phyloP scores from a whole-genome alignment of 2,888 invertebrate genomes.

The Nomada flava region DNA sequence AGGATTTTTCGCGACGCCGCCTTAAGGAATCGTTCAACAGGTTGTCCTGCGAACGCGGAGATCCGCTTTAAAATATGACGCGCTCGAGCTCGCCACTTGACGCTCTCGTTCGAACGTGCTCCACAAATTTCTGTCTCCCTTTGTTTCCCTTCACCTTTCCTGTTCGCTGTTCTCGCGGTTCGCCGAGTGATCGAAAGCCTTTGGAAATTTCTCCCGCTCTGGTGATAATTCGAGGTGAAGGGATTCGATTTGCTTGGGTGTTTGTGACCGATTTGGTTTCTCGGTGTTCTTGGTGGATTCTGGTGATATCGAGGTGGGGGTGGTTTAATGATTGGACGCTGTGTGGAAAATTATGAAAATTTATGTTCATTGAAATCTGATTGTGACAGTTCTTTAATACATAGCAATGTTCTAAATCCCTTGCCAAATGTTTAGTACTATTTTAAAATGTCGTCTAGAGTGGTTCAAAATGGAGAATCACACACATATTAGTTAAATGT shows the following conservation, averaged over 20 bases:
- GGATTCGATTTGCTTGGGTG: background rate
- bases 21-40: constrained; percentile 64
- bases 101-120: background rate
- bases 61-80: constrained; percentile 24
- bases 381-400: too few relatives aligned
- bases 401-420: too few relatives aligned
- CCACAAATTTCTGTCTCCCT: background rate
- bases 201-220: background rate
- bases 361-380: too few relatives aligned
- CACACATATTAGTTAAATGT: too few relatives aligned
- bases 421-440: too few relatives aligned
- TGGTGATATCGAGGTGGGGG: too few relatives aligned
- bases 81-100: background rate
- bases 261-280: background rate
- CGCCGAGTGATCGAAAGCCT: background rate
- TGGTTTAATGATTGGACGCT: too few relatives aligned
- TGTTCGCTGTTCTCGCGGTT: background rate
- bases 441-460: too few relatives aligned
- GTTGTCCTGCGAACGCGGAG: constrained; percentile 53
- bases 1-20: constrained; percentile 6
- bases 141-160: background rate
- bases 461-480: too few relatives aligned
- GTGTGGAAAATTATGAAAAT: too few relatives aligned
- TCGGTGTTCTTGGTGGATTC: too few relatives aligned
- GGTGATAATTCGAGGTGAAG: background rate